phyloP scores from a whole-genome alignment of 2,113 vertebrate species.

The Isurus oxyrinchus region DNA sequence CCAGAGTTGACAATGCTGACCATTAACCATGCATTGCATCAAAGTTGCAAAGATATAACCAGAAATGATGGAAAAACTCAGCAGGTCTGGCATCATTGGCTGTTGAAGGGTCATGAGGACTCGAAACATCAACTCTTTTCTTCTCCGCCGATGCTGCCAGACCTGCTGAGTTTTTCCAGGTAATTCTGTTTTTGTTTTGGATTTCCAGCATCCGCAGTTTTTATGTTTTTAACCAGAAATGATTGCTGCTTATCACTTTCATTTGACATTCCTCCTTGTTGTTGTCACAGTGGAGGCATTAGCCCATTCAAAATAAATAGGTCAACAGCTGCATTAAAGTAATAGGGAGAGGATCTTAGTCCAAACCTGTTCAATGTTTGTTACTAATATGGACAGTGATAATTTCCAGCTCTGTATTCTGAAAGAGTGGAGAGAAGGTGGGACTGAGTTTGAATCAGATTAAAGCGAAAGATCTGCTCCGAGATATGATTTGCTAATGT shows the following conservation, averaged over 20 bases:
- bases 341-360: background rate
- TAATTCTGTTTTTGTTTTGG: too few relatives aligned
- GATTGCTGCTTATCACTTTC: background rate
- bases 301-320: background rate
- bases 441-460: background rate
- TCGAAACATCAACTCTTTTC: too few relatives aligned
- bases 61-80: too few relatives aligned
- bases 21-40: background rate
- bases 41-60: background rate
- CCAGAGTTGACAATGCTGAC: background rate
- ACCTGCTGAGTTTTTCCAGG: too few relatives aligned
- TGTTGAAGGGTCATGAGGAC: too few relatives aligned
- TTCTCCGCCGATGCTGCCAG: too few relatives aligned
- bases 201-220: too few relatives aligned
- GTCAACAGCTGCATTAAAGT: background rate
- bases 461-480: background rate
- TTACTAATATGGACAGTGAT: background rate
- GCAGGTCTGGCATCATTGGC: too few relatives aligned
- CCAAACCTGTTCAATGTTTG: background rate
- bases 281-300: background rate
- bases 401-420: background rate
- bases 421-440: background rate
- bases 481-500: background rate
- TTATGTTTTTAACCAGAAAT: too few relatives aligned
- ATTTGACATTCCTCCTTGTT: background rate